phyloP scores from a whole-genome alignment of 2,888 invertebrate species.

The Oasisia sp. region DNA sequence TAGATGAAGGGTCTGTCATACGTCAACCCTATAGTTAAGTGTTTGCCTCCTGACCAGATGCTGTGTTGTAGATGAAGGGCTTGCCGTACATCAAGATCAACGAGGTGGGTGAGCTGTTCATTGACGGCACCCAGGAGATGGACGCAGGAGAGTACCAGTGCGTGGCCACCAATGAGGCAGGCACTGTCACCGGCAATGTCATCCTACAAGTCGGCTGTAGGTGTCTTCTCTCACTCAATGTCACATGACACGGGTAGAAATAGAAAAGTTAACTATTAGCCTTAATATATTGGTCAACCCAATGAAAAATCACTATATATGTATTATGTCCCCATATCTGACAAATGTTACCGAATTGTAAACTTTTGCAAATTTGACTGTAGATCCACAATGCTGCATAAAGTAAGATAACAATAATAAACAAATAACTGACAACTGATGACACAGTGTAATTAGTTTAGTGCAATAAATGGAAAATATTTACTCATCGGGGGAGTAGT shows the following conservation, averaged over 20 bases:
- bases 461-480: too few relatives aligned
- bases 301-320: too few relatives aligned
- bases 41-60: neutral
- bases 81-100: slow-evolving; percentile 58
- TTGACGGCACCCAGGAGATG: slow-evolving; percentile 56
- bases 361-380: too few relatives aligned
- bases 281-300: too few relatives aligned
- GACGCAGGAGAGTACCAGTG: slow-evolving; percentile 58
- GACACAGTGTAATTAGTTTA: too few relatives aligned
- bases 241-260: neutral
- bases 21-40: slow-evolving; percentile 41
- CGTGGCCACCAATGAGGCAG: slow-evolving; percentile 57
- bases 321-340: too few relatives aligned
- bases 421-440: too few relatives aligned
- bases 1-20: slow-evolving; percentile 58
- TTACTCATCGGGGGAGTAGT: too few relatives aligned
- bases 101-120: slow-evolving; percentile 55
- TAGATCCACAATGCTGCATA: too few relatives aligned
- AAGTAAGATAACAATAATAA: too few relatives aligned
- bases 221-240: slow-evolving; percentile 34
- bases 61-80: slow-evolving; percentile 52
- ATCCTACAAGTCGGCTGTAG: slow-evolving; percentile 60
- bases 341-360: too few relatives aligned
- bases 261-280: too few relatives aligned
- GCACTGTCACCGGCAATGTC: slow-evolving; percentile 46